phyloP scores from a whole-genome alignment of 2,797 vertebrate species.

The Gallinago solitaria region DNA sequence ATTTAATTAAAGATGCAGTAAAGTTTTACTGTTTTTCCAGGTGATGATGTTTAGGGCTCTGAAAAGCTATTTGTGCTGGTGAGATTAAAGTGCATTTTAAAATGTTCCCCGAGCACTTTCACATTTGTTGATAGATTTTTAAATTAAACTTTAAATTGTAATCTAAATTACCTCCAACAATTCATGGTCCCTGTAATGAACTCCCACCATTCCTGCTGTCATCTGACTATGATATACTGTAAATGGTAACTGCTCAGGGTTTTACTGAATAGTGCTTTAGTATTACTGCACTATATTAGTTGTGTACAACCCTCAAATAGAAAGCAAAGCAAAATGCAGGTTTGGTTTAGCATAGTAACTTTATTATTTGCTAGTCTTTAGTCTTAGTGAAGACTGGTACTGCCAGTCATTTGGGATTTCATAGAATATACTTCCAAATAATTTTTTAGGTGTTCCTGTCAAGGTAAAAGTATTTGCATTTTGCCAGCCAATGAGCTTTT shows the following conservation, averaged over 20 bases:
- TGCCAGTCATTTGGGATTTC: conserved; percentile 44
- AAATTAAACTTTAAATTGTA: conserved; percentile 91
- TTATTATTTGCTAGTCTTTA: conserved; percentile 58
- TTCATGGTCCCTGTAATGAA: conserved; percentile 88
- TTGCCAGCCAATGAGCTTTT: conserved; percentile 30
- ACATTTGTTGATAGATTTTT: conserved; percentile 91
- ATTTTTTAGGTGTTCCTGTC: conserved; percentile 33
- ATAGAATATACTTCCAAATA: conserved; percentile 30
- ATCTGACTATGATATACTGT: conserved; percentile 82
- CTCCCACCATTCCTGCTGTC: conserved; percentile 83
- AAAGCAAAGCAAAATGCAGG: conserved; percentile 67
- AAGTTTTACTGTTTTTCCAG: conserved; percentile 86
- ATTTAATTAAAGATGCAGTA: conserved; percentile 89
- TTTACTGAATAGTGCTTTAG: conserved; percentile 76
- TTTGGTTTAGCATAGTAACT: conserved; percentile 65
- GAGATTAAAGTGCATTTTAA: conserved; percentile 88
- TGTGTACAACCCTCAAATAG: conserved; percentile 74
- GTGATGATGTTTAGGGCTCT: conserved; percentile 83
- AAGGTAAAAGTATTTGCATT: conserved; percentile 38
- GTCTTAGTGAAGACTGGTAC: neutral
- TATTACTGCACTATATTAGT: conserved; percentile 73
- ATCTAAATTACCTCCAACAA: conserved; percentile 90
- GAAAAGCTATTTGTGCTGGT: conserved; percentile 85
- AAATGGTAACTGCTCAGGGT: conserved; percentile 74
- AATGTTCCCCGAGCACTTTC: conserved; percentile 86